These are phyloP conservation scores for Fragum fragum DNA, from an alignment of 2,888 invertebrate species.

Conservation along the genomic window DNA sequence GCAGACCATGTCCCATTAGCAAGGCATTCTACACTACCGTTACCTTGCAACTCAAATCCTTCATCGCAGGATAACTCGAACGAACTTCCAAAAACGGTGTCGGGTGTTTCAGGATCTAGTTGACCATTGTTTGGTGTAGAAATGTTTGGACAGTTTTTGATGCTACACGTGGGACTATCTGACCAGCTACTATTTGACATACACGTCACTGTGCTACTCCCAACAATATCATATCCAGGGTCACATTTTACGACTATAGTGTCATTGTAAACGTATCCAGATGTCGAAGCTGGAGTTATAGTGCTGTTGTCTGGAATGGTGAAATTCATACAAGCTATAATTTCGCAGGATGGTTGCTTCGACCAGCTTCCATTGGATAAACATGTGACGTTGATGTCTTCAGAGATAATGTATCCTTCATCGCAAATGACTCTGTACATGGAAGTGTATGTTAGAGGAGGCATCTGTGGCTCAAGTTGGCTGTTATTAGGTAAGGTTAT, in stretches of 20 bases:
- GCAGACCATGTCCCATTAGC: not conserved
- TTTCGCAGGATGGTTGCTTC: not conserved
- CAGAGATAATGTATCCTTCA: not conserved
- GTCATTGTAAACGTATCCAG: not conserved
- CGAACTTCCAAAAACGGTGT: not conserved
- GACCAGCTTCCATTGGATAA: constrained; percentile 14
- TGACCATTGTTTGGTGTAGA: not conserved
- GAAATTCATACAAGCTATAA: not conserved
- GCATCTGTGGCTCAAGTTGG: not conserved
- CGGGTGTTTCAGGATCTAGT: not conserved
- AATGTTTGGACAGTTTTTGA: not conserved
- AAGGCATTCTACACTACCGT: not conserved
- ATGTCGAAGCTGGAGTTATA: not conserved
- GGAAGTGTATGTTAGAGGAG: not conserved
- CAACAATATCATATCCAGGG: not conserved
- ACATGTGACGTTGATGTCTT: constrained; percentile 15
- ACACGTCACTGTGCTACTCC: not conserved
- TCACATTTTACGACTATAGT: not conserved
- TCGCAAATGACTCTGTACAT: not conserved
- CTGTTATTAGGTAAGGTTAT: not conserved
- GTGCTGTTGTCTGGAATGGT: constrained; percentile 2
- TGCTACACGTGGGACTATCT: not conserved
- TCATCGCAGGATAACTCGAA: not conserved
- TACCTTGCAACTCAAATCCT: not conserved
- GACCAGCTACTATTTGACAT: constrained; percentile 18